These are phyloP conservation scores for Rattus norvegicus DNA, from an alignment of 2,113 vertebrate genomes.

Conservation along the genomic window DNA sequence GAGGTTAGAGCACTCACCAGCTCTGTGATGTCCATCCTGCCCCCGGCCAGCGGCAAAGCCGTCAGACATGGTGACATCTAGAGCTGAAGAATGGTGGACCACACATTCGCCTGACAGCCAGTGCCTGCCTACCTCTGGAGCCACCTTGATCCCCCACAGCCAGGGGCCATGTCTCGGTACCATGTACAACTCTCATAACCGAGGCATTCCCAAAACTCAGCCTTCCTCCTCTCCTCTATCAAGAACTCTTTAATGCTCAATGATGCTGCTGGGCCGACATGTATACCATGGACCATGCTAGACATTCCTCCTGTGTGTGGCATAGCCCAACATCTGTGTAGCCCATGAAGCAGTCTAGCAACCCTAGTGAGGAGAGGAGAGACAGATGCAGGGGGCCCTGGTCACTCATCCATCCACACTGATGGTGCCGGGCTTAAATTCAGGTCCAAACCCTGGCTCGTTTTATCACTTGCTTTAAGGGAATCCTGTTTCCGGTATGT, in stretches of 20 bases:
- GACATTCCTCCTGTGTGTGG: accelerated
- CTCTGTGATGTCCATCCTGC: neutral
- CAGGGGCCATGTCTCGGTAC: neutral
- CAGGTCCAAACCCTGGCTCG: neutral
- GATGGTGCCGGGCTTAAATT: neutral
- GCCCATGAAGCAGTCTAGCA: accelerated
- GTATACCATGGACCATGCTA: accelerated
- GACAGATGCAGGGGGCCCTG: neutral
- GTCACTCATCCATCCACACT: neutral
- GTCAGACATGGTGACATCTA: neutral
- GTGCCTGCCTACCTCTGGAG: neutral
- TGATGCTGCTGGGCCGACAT: neutral
- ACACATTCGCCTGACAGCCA: neutral
- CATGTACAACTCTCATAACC: accelerated
- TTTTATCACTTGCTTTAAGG: no score
- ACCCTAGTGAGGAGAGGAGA: neutral
- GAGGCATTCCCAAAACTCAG: neutral
- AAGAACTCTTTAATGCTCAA: neutral
- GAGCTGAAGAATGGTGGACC: no score
- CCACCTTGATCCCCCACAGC: no score
- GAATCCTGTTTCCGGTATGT: no score
- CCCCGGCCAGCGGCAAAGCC: no score
- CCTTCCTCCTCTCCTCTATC: no score
- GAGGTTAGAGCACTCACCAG: neutral
- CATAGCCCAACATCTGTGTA: accelerated